Conservation (phyloP, 1,140 invertebrate genomes). For the Meloidogyne exigua region DNA sequence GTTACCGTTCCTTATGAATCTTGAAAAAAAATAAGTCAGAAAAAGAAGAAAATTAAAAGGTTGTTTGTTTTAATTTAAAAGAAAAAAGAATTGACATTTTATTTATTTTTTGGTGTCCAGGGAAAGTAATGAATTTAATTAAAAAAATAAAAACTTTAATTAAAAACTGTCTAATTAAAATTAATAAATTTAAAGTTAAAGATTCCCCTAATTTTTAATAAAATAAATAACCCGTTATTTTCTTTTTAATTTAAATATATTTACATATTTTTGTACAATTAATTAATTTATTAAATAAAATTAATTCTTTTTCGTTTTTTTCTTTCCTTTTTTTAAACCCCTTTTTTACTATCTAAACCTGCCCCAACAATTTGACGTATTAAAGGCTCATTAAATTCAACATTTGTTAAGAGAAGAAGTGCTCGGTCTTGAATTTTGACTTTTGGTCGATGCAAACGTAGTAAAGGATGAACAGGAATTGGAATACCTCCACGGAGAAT, state of each 20-base stretch:
- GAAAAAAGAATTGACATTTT: too few relatives aligned
- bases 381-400: conserved; percentile 54
- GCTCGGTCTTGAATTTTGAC: conserved; percentile 57
- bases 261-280: not conserved
- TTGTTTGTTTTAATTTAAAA: too few relatives aligned
- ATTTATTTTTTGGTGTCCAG: too few relatives aligned
- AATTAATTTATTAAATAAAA: not conserved
- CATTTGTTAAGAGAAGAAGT: conserved; percentile 58
- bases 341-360: conserved; percentile 35
- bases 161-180: too few relatives aligned
- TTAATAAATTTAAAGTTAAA: too few relatives aligned
- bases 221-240: conserved; percentile 1
- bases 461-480: conserved; percentile 62
- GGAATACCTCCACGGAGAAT: conserved; percentile 59
- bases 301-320: not conserved
- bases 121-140: too few relatives aligned
- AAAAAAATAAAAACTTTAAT: too few relatives aligned
- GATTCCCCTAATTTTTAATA: too few relatives aligned
- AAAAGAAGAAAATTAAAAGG: not conserved
- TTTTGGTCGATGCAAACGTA: conserved; percentile 58
- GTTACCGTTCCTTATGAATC: conserved; percentile 29
- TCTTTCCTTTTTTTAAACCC: not conserved
- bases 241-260: not conserved
- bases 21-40: not conserved
- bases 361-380: conserved; percentile 53